Percentiles rank a stretch among this genome's conserved stretches.
Conservation (phyloP, 2,888 invertebrate species). For the Ctenicera cuprea region DNA sequence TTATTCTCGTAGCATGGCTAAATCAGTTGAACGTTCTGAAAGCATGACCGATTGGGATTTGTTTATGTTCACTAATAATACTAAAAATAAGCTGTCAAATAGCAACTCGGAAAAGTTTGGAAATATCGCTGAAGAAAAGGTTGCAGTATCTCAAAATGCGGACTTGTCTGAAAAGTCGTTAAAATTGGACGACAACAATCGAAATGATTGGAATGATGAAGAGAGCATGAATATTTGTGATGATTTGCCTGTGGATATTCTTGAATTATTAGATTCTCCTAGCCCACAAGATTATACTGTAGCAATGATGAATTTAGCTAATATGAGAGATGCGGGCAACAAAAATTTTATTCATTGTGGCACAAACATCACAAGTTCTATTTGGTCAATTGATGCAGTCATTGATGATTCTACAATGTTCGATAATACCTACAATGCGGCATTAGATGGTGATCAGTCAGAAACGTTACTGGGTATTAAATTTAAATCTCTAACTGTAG, state of each 20-base stretch:
- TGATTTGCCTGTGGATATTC: slow-evolving; percentile 78
- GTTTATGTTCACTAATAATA: slow-evolving; percentile 70
- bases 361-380: slow-evolving; percentile 74
- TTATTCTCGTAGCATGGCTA: slow-evolving; percentile 60
- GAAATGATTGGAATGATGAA: slow-evolving; percentile 54
- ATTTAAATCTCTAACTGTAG: slow-evolving; percentile 60
- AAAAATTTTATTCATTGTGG: slow-evolving; percentile 72
- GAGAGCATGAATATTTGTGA: slow-evolving; percentile 74
- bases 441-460: slow-evolving; percentile 53
- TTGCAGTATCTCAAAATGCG: slow-evolving; percentile 18
- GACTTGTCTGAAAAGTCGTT: slow-evolving; percentile 22
- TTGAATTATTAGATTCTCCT: slow-evolving; percentile 77
- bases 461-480: slow-evolving; percentile 61
- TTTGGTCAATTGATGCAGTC: slow-evolving; percentile 71
- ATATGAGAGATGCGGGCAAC: slow-evolving; percentile 63
- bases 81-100: slow-evolving; percentile 41
- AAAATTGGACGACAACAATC: slow-evolving; percentile 42
- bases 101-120: slow-evolving; percentile 38
- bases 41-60: slow-evolving; percentile 76
- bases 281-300: slow-evolving; percentile 70
- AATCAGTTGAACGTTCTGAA: slow-evolving; percentile 73
- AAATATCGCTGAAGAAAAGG: slow-evolving; percentile 38
- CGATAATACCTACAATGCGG: slow-evolving; percentile 60
- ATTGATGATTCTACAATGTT: slow-evolving; percentile 55
- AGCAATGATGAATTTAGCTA: slow-evolving; percentile 66